Evolutionary conservation across 2,113 vertebrate genomes (phyloP).

Genomic region (Himantopus leucocephalus): DNA sequence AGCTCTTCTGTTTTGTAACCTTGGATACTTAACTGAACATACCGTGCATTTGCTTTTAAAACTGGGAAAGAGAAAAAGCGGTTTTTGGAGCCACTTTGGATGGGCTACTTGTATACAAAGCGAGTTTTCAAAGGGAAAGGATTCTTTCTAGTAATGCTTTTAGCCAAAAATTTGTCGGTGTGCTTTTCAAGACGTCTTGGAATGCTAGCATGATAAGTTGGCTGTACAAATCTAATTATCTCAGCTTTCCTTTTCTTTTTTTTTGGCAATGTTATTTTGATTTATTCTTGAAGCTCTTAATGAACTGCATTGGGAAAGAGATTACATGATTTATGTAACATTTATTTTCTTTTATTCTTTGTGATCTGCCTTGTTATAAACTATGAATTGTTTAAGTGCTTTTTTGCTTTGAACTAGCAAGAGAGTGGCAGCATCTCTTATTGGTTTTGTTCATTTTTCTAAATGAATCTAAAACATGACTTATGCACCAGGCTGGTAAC

Average conservation of each 20-base stretch:
- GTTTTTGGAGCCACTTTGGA: background rate
- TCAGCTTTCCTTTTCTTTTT: background rate
- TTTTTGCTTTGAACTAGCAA: conserved; percentile 63
- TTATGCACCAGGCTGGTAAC: background rate
- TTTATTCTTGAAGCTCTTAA: conserved; percentile 58
- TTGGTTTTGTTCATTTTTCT: conserved; percentile 15
- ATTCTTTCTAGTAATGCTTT: background rate
- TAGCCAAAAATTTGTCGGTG: background rate
- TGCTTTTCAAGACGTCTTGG: background rate
- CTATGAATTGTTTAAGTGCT: conserved; percentile 58
- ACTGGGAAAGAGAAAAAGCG: background rate
- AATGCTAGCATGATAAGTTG: background rate
- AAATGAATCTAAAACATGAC: background rate
- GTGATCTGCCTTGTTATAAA: conserved; percentile 59
- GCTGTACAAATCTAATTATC: conserved; percentile 43
- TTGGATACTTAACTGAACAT: accelerated
- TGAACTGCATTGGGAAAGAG: conserved; percentile 42
- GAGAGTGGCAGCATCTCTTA: conserved; percentile 24
- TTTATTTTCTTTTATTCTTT: conserved; percentile 68
- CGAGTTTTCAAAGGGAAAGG: background rate
- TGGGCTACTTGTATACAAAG: background rate
- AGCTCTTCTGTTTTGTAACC: background rate
- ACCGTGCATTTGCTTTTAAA: background rate
- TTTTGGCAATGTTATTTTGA: conserved; percentile 27
- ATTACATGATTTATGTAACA: conserved; percentile 60